Percentiles rank a stretch among this genome's conserved stretches.
Evolutionary conservation across 2,888 invertebrate species (phyloP).

Genomic region (Ferrisia virgata): DNA sequence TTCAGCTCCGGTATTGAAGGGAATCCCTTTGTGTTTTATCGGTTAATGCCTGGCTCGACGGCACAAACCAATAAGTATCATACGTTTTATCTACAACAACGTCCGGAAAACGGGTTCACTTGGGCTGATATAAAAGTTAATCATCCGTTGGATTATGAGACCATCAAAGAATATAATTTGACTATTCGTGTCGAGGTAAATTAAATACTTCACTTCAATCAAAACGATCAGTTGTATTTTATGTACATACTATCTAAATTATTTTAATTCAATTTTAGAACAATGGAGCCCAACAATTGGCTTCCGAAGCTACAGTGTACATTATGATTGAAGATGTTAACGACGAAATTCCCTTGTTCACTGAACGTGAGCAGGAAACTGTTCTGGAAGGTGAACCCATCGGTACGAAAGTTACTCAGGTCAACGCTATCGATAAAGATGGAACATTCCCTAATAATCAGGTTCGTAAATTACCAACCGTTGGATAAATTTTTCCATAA

Average conservation of each 20-base stretch:
- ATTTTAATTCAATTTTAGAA: slow-evolving; percentile 64
- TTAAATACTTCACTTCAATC: not conserved
- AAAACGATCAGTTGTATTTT: not conserved
- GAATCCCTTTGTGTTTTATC: slow-evolving; percentile 93
- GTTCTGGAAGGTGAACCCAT: slow-evolving; percentile 92
- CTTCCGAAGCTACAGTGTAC: slow-evolving; percentile 89
- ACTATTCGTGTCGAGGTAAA: slow-evolving; percentile 93
- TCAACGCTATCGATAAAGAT: slow-evolving; percentile 93
- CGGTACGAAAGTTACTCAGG: slow-evolving; percentile 92
- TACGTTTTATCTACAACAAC: slow-evolving; percentile 92
- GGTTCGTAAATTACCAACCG: too few relatives aligned
- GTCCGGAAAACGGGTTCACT: slow-evolving; percentile 85
- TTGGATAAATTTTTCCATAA: too few relatives aligned
- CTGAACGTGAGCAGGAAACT: slow-evolving; percentile 91
- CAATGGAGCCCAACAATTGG: slow-evolving; percentile 91
- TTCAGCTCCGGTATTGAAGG: slow-evolving; percentile 89
- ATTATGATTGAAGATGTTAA: slow-evolving; percentile 94
- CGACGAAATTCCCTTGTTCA: slow-evolving; percentile 94
- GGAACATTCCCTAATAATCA: slow-evolving; percentile 93
- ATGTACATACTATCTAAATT: not conserved
- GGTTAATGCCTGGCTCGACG: slow-evolving; percentile 91
- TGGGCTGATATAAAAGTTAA: slow-evolving; percentile 96
- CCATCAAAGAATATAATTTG: slow-evolving; percentile 91
- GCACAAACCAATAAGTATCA: slow-evolving; percentile 94
- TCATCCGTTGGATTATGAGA: slow-evolving; percentile 91